A percentile compares a stretch with the other conserved stretches of the same genome.
phyloP scores from a whole-genome alignment of 2,888 invertebrate genomes.

The Pimpla rufipes region DNA sequence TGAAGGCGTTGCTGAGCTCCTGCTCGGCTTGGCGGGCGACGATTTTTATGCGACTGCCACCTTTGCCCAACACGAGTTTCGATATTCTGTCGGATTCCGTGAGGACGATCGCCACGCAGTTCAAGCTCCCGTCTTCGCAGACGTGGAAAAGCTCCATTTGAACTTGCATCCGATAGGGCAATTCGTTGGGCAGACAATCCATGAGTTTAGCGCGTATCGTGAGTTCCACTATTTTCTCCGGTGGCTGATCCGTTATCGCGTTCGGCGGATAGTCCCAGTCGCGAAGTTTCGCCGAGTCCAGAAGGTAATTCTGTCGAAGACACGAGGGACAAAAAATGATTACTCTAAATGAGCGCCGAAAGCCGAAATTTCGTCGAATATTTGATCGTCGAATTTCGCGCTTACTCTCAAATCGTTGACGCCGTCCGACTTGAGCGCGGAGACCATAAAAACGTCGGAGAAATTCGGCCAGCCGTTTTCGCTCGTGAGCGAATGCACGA shows the following conservation, averaged over 20 bases:
- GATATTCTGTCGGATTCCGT: conserved; percentile 89
- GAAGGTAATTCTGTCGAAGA: conserved; percentile 88
- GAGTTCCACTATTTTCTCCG: conserved; percentile 90
- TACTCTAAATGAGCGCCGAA: neutral
- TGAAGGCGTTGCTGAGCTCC: conserved; percentile 77
- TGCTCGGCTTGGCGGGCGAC: conserved; percentile 85
- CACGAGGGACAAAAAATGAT: neutral
- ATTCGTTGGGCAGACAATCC: conserved; percentile 93
- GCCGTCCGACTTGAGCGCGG: conserved; percentile 93
- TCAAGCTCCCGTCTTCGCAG: conserved; percentile 87
- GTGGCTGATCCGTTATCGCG: conserved; percentile 91
- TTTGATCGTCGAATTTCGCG: neutral
- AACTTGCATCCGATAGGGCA: conserved; percentile 92
- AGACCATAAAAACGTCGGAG: conserved; percentile 96
- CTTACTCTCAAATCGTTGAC: conserved; percentile 90
- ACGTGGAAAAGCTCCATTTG: conserved; percentile 90
- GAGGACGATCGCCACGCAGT: conserved; percentile 87
- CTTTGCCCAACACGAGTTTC: conserved; percentile 89
- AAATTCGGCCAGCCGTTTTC: conserved; percentile 91
- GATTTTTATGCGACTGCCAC: conserved; percentile 90
- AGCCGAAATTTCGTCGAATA: neutral
- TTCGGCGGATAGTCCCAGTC: conserved; percentile 90
- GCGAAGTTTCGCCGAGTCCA: conserved; percentile 89
- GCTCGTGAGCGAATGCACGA: conserved; percentile 90
- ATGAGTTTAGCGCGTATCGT: conserved; percentile 94